These are phyloP conservation scores for Epiblema foenella DNA, from an alignment of 2,888 invertebrate species.

Conservation along the genomic window DNA sequence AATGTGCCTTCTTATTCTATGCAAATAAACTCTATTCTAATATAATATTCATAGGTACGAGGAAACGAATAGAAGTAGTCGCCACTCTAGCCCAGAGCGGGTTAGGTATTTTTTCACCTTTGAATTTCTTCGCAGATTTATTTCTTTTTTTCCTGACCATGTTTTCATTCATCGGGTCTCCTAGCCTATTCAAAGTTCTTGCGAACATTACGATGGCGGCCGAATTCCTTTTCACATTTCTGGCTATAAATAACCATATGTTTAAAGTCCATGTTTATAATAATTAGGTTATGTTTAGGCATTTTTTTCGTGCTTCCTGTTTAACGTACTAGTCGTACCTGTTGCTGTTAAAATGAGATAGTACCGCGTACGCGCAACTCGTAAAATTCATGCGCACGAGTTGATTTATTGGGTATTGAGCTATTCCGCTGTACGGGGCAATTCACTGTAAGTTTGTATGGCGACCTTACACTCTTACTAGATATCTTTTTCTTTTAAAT, in stretches of 20 bases:
- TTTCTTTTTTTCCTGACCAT: too few species aligned
- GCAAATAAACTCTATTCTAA: too few species aligned
- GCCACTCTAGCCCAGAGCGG: too few species aligned
- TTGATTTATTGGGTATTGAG: conserved; percentile 58
- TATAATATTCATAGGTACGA: too few species aligned
- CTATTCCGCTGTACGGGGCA: conserved; percentile 29
- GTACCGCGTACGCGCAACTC: conserved; percentile 40
- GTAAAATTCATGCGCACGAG: conserved; percentile 48
- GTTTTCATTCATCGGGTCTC: too few species aligned
- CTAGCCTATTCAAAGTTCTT: conserved; percentile 2
- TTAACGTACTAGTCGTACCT: conserved; percentile 43
- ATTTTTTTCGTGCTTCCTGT: conserved; percentile 41
- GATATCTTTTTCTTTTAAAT: conserved; percentile 6
- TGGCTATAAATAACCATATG: conserved; percentile 27
- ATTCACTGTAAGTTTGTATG: conserved; percentile 16
- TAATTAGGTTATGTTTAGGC: conserved; percentile 39
- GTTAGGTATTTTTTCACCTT: too few species aligned
- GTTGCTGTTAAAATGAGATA: conserved; percentile 53
- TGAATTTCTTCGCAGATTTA: too few species aligned
- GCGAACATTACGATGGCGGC: conserved; percentile 1
- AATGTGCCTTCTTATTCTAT: too few species aligned
- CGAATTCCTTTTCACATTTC: neutral
- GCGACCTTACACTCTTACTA: neutral
- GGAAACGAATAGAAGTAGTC: too few species aligned
- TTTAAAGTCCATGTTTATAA: conserved; percentile 36